phyloP scores from a whole-genome alignment of 2,888 invertebrate genomes.

The Andrena trimmerana region DNA sequence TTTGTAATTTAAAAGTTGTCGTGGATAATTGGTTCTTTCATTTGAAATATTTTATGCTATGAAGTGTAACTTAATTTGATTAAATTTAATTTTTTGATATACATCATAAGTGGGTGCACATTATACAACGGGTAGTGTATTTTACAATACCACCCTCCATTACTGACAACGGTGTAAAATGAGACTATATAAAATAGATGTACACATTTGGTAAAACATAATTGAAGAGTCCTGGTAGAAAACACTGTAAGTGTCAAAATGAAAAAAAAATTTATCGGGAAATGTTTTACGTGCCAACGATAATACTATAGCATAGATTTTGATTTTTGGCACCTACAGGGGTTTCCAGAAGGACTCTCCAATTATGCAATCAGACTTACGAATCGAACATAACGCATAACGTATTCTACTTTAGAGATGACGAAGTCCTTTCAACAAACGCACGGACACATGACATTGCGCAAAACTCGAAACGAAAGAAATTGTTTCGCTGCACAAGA shows the following conservation, averaged over 20 bases:
- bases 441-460: neutral
- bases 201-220: too few species aligned
- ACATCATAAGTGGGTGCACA: neutral
- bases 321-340: too few species aligned
- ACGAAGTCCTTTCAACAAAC: neutral
- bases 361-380: neutral
- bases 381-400: neutral
- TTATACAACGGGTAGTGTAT: neutral
- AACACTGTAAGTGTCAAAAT: too few species aligned
- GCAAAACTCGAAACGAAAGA: neutral
- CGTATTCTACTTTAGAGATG: neutral
- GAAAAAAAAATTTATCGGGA: too few species aligned
- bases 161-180: neutral
- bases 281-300: too few species aligned
- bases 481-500: conserved; percentile 1
- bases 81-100: neutral
- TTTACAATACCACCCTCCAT: neutral
- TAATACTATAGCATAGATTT: too few species aligned
- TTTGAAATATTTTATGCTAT: too few species aligned
- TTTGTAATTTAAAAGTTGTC: too few species aligned
- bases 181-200: neutral
- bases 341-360: too few species aligned
- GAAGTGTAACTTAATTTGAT: neutral
- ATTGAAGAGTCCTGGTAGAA: too few species aligned
- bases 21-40: too few species aligned